Evolutionary conservation across 1,140 invertebrate genomes (phyloP).

Genomic region (Drosophila tropicalis): DNA sequence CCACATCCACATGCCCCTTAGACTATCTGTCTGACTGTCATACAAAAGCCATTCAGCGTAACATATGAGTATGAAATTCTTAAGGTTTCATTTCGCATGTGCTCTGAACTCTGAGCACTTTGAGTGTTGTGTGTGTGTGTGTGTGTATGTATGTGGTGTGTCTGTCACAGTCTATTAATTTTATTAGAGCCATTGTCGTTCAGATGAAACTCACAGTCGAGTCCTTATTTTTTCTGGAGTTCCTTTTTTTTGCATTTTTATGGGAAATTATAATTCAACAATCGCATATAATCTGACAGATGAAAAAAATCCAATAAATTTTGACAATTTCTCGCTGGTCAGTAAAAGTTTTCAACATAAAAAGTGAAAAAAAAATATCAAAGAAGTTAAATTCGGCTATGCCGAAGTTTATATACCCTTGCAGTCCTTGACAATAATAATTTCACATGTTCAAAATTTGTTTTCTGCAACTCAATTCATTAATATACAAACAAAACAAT

Average conservation of each 20-base stretch:
- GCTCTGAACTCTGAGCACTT: no score
- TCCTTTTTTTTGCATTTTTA: conserved; percentile 23
- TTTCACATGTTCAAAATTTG: no score
- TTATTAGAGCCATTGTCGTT: conserved; percentile 55
- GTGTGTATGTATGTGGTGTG: neutral
- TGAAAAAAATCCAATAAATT: conserved; percentile 45
- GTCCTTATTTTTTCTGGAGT: neutral
- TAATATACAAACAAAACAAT: no score
- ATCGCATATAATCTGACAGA: conserved; percentile 25
- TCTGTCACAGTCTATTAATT: conserved; percentile 67
- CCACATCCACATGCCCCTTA: neutral
- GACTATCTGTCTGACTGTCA: conserved; percentile 15
- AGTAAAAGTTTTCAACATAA: conserved; percentile 10
- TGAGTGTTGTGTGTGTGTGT: neutral
- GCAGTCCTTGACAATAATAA: no score
- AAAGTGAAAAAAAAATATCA: no score
- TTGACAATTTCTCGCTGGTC: neutral
- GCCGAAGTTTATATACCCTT: no score
- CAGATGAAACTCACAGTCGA: conserved; percentile 18
- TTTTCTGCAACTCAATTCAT: no score
- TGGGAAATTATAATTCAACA: conserved; percentile 19
- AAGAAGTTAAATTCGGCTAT: no score
- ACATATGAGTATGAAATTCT: conserved; percentile 54
- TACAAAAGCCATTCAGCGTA: conserved; percentile 60
- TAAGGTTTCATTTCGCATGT: conserved; percentile 27